Evolutionary conservation across 2,797 vertebrate genomes (phyloP), one percentile per base, ranked within the genome.

Genomic region (Gymnopithys bicolor): DNA sequence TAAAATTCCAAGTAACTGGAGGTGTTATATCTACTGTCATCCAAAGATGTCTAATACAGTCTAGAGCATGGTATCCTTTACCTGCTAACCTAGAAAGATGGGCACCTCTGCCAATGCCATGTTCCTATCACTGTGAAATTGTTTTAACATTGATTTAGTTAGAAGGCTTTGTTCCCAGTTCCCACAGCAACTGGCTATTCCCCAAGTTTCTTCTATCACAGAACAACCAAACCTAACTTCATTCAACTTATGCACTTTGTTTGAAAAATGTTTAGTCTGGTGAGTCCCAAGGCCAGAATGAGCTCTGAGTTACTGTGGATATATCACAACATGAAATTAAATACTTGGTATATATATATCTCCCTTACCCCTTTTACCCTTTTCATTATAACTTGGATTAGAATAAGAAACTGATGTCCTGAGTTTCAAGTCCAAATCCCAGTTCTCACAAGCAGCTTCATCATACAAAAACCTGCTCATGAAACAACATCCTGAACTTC

Each of bases 101-200:
- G 76, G 76, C 59, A 75, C 11, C 41, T n/a, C 69, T 78, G 68
- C 75, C 73, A 71, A 39, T 48, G 60, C 76, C 69, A 39, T 86
- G 93, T 90, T 94, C 91, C 85, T 9, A 27, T 55, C 83, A 58
- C 73, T 21, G 30, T 39, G 69, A 94, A 96, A 96, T 93, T 73
- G 35, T 71, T 95, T 96, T 96, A 96, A 66, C 62, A 96, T 96
- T 91, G 96, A 96, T 95, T 94, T 66, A 62, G 79, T 52, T 63
- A 73, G 43, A 93, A 86, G 55, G 79, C 48, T 93, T 91, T 73
- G 51, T 68, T 93, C 89, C 66, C 52, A 81, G 62, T n/a, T 93
- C 93, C 95, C 4, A 32, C 85, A 96, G 92, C 89, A 88, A 88
- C 63, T 86, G 87, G 51, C 79, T 91, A 25, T 81, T 93, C 76